A percentile compares a stretch with the other conserved stretches of the same genome.
These are phyloP conservation scores for Malacosoma neustria DNA, from an alignment of 2,888 invertebrate genomes.

Conservation along the genomic window DNA sequence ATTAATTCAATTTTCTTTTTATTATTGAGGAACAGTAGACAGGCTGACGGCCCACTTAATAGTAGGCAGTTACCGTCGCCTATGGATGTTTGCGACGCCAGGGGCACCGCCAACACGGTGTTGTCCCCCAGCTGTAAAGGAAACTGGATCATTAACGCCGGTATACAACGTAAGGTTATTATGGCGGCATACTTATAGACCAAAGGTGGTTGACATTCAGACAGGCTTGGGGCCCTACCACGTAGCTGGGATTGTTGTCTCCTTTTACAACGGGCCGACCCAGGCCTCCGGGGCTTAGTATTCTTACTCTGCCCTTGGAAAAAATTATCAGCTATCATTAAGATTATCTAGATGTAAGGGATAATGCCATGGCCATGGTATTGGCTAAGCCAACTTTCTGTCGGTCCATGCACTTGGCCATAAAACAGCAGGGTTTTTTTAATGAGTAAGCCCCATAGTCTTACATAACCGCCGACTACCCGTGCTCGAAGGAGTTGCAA, in stretches of 20 bases:
- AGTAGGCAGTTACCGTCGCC: neutral
- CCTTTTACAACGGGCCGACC: neutral
- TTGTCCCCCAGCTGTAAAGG: neutral
- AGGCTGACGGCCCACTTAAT: neutral
- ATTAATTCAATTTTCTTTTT: no score
- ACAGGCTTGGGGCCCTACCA: neutral
- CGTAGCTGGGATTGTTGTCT: neutral
- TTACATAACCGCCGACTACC: no score
- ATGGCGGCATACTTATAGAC: neutral
- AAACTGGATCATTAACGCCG: neutral
- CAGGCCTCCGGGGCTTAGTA: neutral
- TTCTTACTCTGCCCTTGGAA: neutral
- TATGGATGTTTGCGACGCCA: neutral
- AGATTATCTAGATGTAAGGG: no score
- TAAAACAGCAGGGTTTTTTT: no score
- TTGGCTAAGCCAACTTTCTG: no score
- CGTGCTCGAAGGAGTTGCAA: no score
- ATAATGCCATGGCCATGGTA: no score
- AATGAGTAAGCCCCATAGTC: no score
- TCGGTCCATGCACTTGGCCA: no score
- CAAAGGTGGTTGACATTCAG: neutral
- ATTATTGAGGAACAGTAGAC: neutral
- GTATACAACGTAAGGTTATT: neutral
- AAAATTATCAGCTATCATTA: no score
- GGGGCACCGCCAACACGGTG: neutral